These are phyloP conservation scores for Noctua comes DNA, from an alignment of 2,888 invertebrate genomes.

Conservation along the genomic window DNA sequence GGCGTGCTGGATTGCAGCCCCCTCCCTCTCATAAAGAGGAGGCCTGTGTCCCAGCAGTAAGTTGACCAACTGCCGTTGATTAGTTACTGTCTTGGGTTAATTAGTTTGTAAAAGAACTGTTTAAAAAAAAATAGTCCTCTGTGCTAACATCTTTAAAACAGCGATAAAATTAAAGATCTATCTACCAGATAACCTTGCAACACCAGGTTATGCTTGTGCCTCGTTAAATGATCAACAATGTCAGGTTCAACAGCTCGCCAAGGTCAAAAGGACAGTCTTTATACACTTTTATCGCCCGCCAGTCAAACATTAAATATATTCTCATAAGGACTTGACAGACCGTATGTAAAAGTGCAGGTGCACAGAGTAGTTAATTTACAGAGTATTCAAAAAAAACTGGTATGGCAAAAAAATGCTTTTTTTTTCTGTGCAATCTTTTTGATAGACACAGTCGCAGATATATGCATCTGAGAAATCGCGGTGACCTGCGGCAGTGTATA, in stretches of 20 bases:
- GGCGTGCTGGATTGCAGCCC: neutral
- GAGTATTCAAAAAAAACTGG: neutral
- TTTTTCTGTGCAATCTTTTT: neutral
- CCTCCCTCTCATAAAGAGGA: no score
- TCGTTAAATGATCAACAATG: conserved; percentile 27
- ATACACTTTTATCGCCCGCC: conserved; percentile 70
- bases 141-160: neutral
- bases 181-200: conserved; percentile 19
- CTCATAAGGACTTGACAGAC: conserved; percentile 68
- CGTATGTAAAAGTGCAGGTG: conserved; percentile 34
- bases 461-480: neutral
- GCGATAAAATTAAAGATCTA: conserved; percentile 9
- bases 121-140: neutral
- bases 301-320: conserved; percentile 71
- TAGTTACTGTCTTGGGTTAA: neutral
- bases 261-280: conserved; percentile 70
- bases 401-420: neutral
- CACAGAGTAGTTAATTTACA: conserved; percentile 37
- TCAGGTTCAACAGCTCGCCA: conserved; percentile 67
- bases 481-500: neutral
- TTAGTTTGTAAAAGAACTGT: neutral
- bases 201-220: neutral
- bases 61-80: neutral
- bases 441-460: neutral
- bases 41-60: neutral